Base-by-base conservation (phyloP, 92 coral and sea anemone genomes). In the Pocillopora meandrina region DNA sequence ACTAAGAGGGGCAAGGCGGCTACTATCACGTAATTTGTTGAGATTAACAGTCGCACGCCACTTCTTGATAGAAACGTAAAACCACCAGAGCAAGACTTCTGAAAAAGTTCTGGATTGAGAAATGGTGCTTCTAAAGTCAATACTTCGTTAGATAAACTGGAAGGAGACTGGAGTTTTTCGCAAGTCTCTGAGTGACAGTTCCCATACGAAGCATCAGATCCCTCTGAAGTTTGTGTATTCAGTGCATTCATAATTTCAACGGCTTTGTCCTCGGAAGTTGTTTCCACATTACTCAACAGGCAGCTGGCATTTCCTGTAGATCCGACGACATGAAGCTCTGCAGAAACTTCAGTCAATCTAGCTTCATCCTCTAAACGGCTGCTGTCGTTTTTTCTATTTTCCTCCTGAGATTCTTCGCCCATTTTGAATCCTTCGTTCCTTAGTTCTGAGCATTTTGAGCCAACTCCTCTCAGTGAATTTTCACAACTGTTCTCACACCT, bases 1-100 rank as follows among this genome's bases (percentile, higher is more conserved):
- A 87, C 92, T 33, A 89, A 18, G 52, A 87, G 70, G 11, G 90
- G 90, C 23, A 80, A 72, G 5, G 58, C 72, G 58, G 58, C 80
- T 1, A 89, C 70, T 20, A 86, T 82, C 1, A 85, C 69, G 58
- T 71, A 78, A 59, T 55, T 81, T 61, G 74, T 61, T 20, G 89
- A 68, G 9, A 62, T 84, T 58, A 81, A 19, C 35, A 84, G 33
- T 76, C 76, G n/a, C 11, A 65, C 75, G 16, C 57, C 56, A 10
- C 67, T 57, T 10, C 35, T 56, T n/a, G 59, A 12, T 18, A 74
- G 26, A 17, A 64, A 33, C 7, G 72, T 42, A 19, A 23, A 74
- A 35, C 34, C 7, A 5, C 34, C 26, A 65, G 69, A 26, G n/a
- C 26, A 61, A 81, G 85, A 31, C n/a, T 2, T 56, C 36, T 68